A percentile compares a stretch with the other conserved stretches of the same genome.
Evolutionary conservation across 2,797 vertebrate genomes (phyloP).

Genomic region (Sarcoramphus papa): DNA sequence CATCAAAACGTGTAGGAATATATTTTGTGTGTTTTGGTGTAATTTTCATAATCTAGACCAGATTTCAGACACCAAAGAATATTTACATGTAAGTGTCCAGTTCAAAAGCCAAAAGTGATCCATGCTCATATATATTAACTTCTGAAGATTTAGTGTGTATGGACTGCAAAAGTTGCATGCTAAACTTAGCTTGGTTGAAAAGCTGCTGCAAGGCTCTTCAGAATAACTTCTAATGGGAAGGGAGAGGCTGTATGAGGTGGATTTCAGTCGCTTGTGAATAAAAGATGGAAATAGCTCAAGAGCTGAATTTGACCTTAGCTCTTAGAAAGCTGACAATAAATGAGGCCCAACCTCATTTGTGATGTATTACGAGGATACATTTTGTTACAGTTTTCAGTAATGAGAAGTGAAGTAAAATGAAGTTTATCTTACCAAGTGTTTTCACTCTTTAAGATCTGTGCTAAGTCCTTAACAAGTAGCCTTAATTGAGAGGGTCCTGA

Average conservation of each 20-base stretch:
- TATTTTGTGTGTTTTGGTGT: neutral
- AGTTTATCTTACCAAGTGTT: neutral
- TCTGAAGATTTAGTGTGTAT: neutral
- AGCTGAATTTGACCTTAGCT: neutral
- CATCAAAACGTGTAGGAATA: neutral
- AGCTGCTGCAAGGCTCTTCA: neutral
- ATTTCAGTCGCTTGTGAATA: neutral
- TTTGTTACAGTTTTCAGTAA: neutral
- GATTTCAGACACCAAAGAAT: neutral
- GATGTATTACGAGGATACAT: neutral
- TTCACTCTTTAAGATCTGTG: neutral
- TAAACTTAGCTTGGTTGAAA: neutral
- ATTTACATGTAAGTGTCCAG: too few relatives aligned
- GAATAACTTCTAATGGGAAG: neutral
- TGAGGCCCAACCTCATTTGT: neutral
- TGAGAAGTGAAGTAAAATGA: neutral
- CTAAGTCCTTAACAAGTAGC: neutral
- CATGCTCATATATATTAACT: neutral
- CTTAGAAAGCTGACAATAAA: neutral
- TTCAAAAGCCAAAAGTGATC: neutral
- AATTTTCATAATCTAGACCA: neutral
- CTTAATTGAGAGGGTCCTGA: neutral
- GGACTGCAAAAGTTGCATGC: neutral
- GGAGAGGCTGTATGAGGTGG: neutral
- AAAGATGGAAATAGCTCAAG: neutral